phyloP scores from a whole-genome alignment of 2,113 vertebrate genomes.

The Callipepla californica region DNA sequence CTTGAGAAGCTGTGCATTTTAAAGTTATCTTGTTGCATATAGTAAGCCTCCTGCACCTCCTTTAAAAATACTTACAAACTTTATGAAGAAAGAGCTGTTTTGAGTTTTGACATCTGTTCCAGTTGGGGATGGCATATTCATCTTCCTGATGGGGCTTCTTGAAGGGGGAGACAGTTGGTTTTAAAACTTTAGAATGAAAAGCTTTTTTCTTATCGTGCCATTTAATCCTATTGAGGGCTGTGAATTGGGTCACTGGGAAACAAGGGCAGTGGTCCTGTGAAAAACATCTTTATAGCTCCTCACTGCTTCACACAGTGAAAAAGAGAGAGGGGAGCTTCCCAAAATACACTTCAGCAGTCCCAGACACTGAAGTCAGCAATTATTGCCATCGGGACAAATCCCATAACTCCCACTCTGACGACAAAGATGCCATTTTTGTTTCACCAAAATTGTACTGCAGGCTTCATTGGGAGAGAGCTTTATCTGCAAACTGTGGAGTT shows the following conservation, averaged over 20 bases:
- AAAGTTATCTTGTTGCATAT: background rate
- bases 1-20: constrained; percentile 46
- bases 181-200: constrained; percentile 49
- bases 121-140: background rate
- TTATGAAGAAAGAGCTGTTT: constrained; percentile 10
- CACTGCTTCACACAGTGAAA: background rate
- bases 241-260: constrained; percentile 19
- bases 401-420: constrained; percentile 7
- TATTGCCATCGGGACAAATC: constrained; percentile 35
- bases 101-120: constrained; percentile 36
- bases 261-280: constrained; percentile 23
- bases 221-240: constrained; percentile 31
- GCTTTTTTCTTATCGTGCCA: constrained; percentile 43
- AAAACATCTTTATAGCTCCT: constrained; percentile 45
- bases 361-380: constrained; percentile 36
- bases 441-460: background rate
- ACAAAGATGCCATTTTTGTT: constrained; percentile 59
- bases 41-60: constrained; percentile 13
- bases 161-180: background rate
- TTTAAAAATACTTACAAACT: constrained; percentile 49
- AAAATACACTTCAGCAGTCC: constrained; percentile 39
- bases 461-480: background rate
- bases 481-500: constrained; percentile 33
- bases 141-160: constrained; percentile 10
- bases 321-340: constrained; percentile 17